These are phyloP conservation scores for Amphipyra tragopoginis DNA, from an alignment of 2,888 invertebrate genomes.

Conservation along the genomic window DNA sequence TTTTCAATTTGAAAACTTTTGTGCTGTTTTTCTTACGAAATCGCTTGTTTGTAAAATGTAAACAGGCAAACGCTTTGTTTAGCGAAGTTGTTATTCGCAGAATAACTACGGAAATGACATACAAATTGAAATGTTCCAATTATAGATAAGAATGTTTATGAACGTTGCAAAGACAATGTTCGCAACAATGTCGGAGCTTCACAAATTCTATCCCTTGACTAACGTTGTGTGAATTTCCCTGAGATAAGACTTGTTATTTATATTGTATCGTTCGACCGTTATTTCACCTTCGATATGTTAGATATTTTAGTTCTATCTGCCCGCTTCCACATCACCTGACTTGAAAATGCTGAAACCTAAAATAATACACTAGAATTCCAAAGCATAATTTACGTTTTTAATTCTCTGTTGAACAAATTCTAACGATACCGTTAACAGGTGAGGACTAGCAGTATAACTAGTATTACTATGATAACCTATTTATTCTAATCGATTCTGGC, in stretches of 20 bases:
- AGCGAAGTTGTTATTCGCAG: constrained; percentile 11
- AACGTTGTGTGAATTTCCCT: constrained; percentile 12
- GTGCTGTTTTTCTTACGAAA: constrained; percentile 8
- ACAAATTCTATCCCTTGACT: constrained; percentile 12
- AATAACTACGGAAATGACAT: constrained; percentile 12
- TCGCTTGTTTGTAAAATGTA: not conserved
- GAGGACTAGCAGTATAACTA: not conserved
- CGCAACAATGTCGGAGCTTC: constrained; percentile 3
- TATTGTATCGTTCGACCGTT: constrained; percentile 26
- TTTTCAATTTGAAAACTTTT: too few species aligned
- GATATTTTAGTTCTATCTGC: not conserved
- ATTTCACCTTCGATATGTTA: constrained; percentile 28
- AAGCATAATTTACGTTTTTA: not conserved
- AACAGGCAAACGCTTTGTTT: not conserved
- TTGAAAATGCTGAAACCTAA: not conserved
- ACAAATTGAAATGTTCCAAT: constrained; percentile 14
- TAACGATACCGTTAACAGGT: not conserved
- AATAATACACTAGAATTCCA: too few species aligned
- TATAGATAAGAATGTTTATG: constrained; percentile 17
- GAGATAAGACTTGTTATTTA: constrained; percentile 40
- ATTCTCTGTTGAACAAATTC: constrained; percentile 1
- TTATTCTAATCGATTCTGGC: constrained; percentile 7
- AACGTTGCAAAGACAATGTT: constrained; percentile 1
- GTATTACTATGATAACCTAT: constrained; percentile 14
- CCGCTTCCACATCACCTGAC: constrained; percentile 1